Conservation (phyloP, 2,888 invertebrate genomes). For the Hypolimnas misippus region DNA sequence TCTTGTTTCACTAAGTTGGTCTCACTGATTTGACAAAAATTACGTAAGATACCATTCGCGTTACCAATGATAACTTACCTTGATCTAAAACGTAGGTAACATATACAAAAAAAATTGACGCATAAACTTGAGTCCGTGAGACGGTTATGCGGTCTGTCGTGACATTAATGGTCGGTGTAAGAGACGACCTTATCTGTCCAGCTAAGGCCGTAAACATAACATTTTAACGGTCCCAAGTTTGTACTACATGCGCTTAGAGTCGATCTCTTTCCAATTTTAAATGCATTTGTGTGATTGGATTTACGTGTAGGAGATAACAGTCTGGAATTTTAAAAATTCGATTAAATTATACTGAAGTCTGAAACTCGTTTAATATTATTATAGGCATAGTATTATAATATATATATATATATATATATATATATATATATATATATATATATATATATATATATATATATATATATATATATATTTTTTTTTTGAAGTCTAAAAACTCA, state of each 20-base stretch:
- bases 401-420: not conserved
- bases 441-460: too few relatives aligned
- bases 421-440: too few relatives aligned
- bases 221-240: conserved; percentile 25
- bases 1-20: too few relatives aligned
- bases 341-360: not conserved
- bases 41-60: too few relatives aligned
- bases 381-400: not conserved
- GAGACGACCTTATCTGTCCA: conserved; percentile 37
- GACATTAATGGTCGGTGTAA: not conserved
- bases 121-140: not conserved
- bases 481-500: too few relatives aligned
- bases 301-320: not conserved
- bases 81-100: too few relatives aligned
- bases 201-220: conserved; percentile 32
- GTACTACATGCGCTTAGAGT: conserved; percentile 11
- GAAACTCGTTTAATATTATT: not conserved
- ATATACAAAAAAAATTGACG: too few relatives aligned
- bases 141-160: too few relatives aligned
- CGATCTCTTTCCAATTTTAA: conserved; percentile 13
- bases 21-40: too few relatives aligned
- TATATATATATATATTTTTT: too few relatives aligned
- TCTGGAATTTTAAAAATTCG: not conserved
- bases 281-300: conserved; percentile 14
- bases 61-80: too few relatives aligned